Percentiles rank a stretch among this genome's conserved stretches.
phyloP scores from a whole-genome alignment of 2,888 invertebrate genomes.

The Drosophila dives region DNA sequence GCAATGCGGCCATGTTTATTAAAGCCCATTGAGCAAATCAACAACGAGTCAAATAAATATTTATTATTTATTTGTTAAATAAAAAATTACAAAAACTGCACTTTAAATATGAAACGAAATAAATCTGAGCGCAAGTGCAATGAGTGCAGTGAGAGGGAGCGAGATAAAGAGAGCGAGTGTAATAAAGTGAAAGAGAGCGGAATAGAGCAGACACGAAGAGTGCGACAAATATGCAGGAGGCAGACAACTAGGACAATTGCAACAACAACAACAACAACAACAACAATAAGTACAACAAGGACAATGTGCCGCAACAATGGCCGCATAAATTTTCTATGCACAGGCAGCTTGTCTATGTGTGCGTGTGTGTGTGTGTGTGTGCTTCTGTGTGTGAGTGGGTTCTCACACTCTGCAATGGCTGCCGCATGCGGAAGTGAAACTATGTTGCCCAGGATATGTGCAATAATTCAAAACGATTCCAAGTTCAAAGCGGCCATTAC shows the following conservation, averaged over 20 bases:
- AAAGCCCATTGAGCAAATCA: slow-evolving; percentile 60
- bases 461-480: slow-evolving; percentile 83
- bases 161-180: slow-evolving; percentile 10
- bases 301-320: slow-evolving; percentile 75
- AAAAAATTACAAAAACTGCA: slow-evolving; percentile 28
- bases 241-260: slow-evolving; percentile 74
- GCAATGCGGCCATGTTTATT: slow-evolving; percentile 53
- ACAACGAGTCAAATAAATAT: slow-evolving; percentile 53
- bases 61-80: slow-evolving; percentile 27
- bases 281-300: slow-evolving; percentile 48
- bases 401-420: slow-evolving; percentile 61
- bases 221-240: slow-evolving; percentile 76
- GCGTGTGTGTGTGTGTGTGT: slow-evolving; percentile 34
- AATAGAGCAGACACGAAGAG: slow-evolving; percentile 61
- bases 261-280: slow-evolving; percentile 37
- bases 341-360: slow-evolving; percentile 30
- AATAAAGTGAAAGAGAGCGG: slow-evolving; percentile 14
- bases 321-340: slow-evolving; percentile 77
- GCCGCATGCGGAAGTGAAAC: slow-evolving; percentile 77
- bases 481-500: slow-evolving; percentile 84
- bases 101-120: slow-evolving; percentile 48
- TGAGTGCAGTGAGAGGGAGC: slow-evolving; percentile 21
- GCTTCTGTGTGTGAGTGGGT: slow-evolving; percentile 36
- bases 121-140: slow-evolving; percentile 58
- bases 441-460: slow-evolving; percentile 80